Evolutionary conservation across 2,888 invertebrate genomes (phyloP).

Genomic region (Pelosia muscerda): DNA sequence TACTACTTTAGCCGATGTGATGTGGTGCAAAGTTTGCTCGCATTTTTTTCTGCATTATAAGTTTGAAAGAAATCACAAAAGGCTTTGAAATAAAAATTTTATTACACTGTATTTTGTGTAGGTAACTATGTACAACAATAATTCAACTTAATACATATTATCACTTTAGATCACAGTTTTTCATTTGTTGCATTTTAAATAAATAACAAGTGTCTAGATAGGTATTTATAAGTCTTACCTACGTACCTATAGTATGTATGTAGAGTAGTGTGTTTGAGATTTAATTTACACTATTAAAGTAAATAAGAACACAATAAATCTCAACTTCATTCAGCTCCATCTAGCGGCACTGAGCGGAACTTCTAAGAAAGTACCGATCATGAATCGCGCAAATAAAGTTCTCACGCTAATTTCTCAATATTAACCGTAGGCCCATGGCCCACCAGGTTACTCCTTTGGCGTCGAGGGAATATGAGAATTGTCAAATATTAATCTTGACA

Average conservation of each 20-base stretch:
- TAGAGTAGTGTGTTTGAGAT: too few relatives aligned
- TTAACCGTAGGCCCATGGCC: background rate
- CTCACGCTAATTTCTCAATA: background rate
- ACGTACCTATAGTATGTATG: background rate
- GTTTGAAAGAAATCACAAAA: background rate
- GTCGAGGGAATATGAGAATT: too few relatives aligned
- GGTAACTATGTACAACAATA: too few relatives aligned
- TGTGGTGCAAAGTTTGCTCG: too few relatives aligned
- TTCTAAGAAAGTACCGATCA: background rate
- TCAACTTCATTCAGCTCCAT: background rate
- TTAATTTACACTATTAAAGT: too few relatives aligned
- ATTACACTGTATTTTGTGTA: background rate
- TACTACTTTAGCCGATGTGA: too few relatives aligned
- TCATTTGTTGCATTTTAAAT: background rate
- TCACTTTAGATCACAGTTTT: conserved; percentile 14
- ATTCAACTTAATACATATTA: background rate
- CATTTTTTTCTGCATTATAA: background rate
- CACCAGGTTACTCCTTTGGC: background rate
- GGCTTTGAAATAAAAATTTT: background rate
- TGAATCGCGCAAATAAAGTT: background rate
- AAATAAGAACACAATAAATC: too few relatives aligned
- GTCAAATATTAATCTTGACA: too few relatives aligned
- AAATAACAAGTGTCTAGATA: background rate
- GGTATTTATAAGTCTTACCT: background rate
- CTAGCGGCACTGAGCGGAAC: background rate